These are phyloP conservation scores for Elanoides forficatus DNA, from an alignment of 2,113 vertebrate genomes.

Conservation along the genomic window DNA sequence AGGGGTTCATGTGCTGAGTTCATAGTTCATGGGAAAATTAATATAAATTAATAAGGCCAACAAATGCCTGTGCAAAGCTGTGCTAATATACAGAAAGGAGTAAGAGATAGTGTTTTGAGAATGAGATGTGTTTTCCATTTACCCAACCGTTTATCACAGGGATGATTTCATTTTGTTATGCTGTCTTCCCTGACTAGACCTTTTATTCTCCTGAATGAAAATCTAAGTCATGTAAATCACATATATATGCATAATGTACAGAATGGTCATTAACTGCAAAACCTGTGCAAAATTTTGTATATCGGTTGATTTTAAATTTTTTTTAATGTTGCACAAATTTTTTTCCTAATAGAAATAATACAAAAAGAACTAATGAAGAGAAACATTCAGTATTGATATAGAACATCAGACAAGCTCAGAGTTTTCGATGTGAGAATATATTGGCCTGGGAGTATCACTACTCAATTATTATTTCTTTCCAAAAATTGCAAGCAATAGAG, in stretches of 20 bases:
- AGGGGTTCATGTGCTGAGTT: neutral
- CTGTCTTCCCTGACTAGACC: neutral
- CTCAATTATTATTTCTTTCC: neutral
- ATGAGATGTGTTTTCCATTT: neutral
- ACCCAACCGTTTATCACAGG: neutral
- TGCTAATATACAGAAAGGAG: neutral
- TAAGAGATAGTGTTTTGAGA: neutral
- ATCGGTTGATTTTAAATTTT: neutral
- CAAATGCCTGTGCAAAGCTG: neutral
- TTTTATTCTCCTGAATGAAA: neutral
- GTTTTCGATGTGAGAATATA: neutral
- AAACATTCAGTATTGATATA: neutral
- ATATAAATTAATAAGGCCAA: neutral
- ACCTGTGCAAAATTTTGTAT: neutral
- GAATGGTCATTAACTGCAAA: neutral
- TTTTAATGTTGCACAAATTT: neutral
- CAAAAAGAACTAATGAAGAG: neutral
- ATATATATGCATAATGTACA: neutral
- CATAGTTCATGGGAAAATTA: neutral
- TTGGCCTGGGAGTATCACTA: neutral
- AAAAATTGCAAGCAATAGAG: neutral
- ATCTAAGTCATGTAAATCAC: neutral
- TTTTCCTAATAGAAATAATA: neutral
- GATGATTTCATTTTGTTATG: neutral
- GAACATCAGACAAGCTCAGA: neutral